Base-by-base conservation (phyloP, 2,888 invertebrate species). In the Epirrita christyi region DNA sequence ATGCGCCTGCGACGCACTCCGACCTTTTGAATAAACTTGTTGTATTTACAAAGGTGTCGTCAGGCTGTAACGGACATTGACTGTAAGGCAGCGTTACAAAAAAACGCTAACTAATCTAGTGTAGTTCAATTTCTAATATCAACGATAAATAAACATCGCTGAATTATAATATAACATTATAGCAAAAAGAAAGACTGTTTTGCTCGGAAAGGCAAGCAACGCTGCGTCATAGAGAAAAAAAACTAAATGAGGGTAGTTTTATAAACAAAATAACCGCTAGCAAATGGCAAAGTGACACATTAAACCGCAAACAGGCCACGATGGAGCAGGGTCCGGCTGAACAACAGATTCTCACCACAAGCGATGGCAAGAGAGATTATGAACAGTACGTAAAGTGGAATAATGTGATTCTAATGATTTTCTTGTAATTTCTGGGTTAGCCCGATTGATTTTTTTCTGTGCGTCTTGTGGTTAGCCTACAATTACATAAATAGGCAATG, bases 41-140 rank as follows among this genome's bases (percentile, higher is more conserved):
- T 58, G 47, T 82, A 76, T 83, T 83, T 82, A 75, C 76, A 75
- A 81, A 83, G 84, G 80, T 84, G 82, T 36, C n/a, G n/a, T n/a
- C n/a, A n/a, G 11, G n/a, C 36, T 3, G 21, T 21, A 21, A 21
- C 21, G 2, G 21, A 2, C 21, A 21, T 21, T 21, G 21, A 2
- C 21, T 21, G 21, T 21, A 21, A 3, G 21, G 21, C 4, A 21
- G 21, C 21, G 21, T 21, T 3, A 21, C 4, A 4, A 2, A 21
- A 21, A 21, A 21, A 4, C 21, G 21, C 21, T 4, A 21, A 21
- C 21, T 21, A 21, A 21, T n/a, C n/a, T n/a, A 21, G 21, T 21
- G 21, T 21, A 21, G 4, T 21, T 2, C 4, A 21, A 21, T 21
- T n/a, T n/a, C n/a, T n/a, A n/a, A n/a, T n/a, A n/a, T n/a, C n/a